Evolutionary conservation across 2,888 invertebrate genomes (phyloP), one percentile per base, ranked within the genome.

Genomic region (Habrosyne pyritoides): DNA sequence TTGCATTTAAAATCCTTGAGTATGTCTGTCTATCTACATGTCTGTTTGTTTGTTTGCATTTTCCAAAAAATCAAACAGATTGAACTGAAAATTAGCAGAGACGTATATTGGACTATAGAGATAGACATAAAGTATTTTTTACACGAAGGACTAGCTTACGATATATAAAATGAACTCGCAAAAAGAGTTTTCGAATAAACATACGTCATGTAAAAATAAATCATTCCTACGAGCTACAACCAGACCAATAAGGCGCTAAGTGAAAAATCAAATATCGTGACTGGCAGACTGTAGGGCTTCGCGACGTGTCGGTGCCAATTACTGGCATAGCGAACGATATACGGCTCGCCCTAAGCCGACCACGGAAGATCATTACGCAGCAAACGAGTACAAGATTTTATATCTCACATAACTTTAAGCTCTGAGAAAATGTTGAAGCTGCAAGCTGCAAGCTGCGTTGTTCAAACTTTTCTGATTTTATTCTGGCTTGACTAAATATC

Each of bases 241-340:
- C 10, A 24, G 49, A 28, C 28, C 21, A 50, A 28, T 50, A 50
- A 28, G 50, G 50, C 50, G 30, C 30, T 26, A 59, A 63, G 63
- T 66, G 62, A 65, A 67, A 73, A 81, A 77, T 76, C 71, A 79
- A 77, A 76, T 79, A 67, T 68, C 73, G 77, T 81, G 81, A 79
- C 77, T 64, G 66, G 12, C 55, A 47, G 22, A 18, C 57, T 66
- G 63, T 62, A 61, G 47, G 79, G 79, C 77, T 81, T 81, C 77
- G 21, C 60, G 51, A 53, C 71, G 70, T 69, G 71, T 71, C 67
- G 69, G 71, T 56, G 55, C 68, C 75, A 79, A 81, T 81, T 77
- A 81, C 57, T 53, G 55, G 56, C 60, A 67, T 66, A 28, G 30
- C 28, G 28, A 18, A 50, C 28, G 28, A 18, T 42, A 42, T 42